These are phyloP conservation scores for Ips typographus DNA, from an alignment of 1,140 invertebrate species.

Conservation along the genomic window DNA sequence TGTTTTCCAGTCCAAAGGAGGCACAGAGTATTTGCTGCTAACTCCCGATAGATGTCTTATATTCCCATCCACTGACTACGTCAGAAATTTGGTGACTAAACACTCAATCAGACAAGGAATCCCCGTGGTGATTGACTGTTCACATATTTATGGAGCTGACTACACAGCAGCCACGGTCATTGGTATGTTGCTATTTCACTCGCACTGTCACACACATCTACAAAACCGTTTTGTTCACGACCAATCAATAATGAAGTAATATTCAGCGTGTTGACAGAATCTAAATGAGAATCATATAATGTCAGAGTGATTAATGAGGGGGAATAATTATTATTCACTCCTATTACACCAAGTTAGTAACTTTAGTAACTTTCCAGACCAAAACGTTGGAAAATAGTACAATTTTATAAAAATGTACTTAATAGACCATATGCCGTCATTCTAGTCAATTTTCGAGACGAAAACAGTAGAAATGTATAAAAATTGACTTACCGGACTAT, in stretches of 20 bases:
- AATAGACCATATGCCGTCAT: too few relatives aligned
- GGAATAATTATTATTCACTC: too few relatives aligned
- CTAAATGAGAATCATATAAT: too few relatives aligned
- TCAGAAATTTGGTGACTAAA: slow-evolving; percentile 79
- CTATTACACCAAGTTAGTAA: too few relatives aligned
- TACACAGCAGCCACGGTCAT: slow-evolving; percentile 78
- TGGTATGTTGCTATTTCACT: background rate
- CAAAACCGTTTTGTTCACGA: background rate
- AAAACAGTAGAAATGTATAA: too few relatives aligned
- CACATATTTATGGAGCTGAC: slow-evolving; percentile 79
- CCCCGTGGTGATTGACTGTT: slow-evolving; percentile 80
- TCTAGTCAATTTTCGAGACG: too few relatives aligned
- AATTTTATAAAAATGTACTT: too few relatives aligned
- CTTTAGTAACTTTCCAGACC: too few relatives aligned
- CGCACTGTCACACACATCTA: background rate
- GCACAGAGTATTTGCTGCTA: slow-evolving; percentile 74
- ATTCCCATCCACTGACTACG: slow-evolving; percentile 86
- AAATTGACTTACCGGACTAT: too few relatives aligned
- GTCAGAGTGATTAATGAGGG: too few relatives aligned
- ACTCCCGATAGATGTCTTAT: slow-evolving; percentile 82
- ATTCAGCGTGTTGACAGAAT: background rate
- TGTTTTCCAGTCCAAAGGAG: slow-evolving; percentile 59
- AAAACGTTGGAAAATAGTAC: too few relatives aligned
- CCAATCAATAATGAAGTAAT: background rate
- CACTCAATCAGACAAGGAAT: slow-evolving; percentile 66